Evolutionary conservation across 2,888 invertebrate genomes (phyloP), one percentile per base, ranked within the genome.

Genomic region (Drosophila niveifrons): DNA sequence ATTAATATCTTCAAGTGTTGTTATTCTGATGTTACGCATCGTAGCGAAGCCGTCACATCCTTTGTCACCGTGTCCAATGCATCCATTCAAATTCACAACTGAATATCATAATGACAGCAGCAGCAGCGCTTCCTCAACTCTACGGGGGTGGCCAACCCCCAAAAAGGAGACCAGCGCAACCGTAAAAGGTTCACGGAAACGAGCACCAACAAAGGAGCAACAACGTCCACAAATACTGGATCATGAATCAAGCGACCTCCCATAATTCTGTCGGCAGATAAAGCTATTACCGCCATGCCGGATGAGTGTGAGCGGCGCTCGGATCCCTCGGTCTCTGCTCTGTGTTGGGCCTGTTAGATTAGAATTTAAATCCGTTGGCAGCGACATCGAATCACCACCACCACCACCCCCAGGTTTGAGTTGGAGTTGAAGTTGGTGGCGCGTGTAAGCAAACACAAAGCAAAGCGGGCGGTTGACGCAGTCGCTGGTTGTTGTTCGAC

Each of bases 211-310:
- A 77, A 61, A 64, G 69, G 69, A 70, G 52, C 66, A 78, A 68
- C 70, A 67, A 74, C 66, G 75, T 74, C 71, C 73, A 65, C 77
- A 72, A 65, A 65, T 68, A 69, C 55, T 50, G 82, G 78, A 82
- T 87, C 87, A 91, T 91, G 91, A 91, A 91, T 91, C 91, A 91
- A 86, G 80, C 81, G 80, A 72, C 80, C 84, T 85, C 71, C 83
- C 90, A 90, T 91, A 90, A 90, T 90, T 91, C 91, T 90, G 86
- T 91, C 89, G 88, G 90, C 91, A 91, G 90, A 91, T 91, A 91
- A 90, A 91, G 91, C 91, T 90, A 91, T 91, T 91, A 91, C 86
- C 84, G 87, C 84, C 86, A 80, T 78, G 69, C 74, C 80, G 79
- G 78, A 76, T 88, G 82, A 89, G 84, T 84, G 87, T 72, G 55